Evolutionary conservation across 2,888 invertebrate species (phyloP).

Genomic region (Stenotaenia linearis): DNA sequence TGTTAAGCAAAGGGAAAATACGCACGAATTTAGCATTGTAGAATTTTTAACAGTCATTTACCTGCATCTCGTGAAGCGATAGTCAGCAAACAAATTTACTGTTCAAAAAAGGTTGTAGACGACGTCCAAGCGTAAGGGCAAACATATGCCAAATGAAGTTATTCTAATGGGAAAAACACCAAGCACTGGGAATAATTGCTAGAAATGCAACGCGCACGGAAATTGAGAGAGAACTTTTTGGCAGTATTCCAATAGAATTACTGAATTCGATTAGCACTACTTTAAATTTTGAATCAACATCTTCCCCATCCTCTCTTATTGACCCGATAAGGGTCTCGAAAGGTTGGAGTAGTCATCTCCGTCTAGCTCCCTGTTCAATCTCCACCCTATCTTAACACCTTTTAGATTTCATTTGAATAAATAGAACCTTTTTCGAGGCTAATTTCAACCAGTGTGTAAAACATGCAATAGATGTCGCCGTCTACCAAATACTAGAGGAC

Average conservation of each 20-base stretch:
- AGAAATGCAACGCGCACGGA: not conserved
- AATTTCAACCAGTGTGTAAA: not conserved
- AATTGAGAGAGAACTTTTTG: not conserved
- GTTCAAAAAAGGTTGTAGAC: not conserved
- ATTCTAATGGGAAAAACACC: not conserved
- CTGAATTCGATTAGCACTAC: not conserved
- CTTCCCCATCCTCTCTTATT: not conserved
- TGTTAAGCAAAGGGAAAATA: not conserved
- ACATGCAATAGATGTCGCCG: not conserved
- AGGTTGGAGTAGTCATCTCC: not conserved
- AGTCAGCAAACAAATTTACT: not conserved
- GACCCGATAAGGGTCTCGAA: not conserved
- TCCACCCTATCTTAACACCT: not conserved
- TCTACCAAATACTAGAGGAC: no score
- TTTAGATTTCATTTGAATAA: not conserved
- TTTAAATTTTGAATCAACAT: not conserved
- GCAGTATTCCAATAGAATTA: not conserved
- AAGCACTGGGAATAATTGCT: not conserved
- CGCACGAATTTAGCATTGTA: not conserved
- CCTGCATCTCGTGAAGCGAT: not conserved
- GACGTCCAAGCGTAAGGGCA: not conserved
- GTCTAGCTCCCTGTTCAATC: not conserved
- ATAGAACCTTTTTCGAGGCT: not conserved
- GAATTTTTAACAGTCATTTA: not conserved
- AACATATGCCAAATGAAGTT: not conserved